Base-by-base conservation (phyloP, 2,113 vertebrate species). In the Oryzias woworae region DNA sequence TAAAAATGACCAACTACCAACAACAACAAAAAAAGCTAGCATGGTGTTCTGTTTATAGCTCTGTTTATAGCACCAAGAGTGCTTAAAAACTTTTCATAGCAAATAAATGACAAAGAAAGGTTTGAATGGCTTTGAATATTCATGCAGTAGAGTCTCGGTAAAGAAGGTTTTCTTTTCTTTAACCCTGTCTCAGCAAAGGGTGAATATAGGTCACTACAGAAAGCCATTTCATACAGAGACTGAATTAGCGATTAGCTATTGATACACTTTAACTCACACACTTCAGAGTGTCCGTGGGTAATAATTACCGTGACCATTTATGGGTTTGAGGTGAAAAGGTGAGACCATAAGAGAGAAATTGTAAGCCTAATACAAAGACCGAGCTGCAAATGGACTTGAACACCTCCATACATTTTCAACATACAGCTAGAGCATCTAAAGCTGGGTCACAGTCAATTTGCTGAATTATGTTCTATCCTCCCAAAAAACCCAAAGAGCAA, bases 291-390 rank as follows among this genome's bases (percentile, higher is more conserved):
- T 36, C 18, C 66, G 72, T 53, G 41, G 43, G 43, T 57, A 58
- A 63, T 72, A 66, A 77, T 77, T 58, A 75, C 75, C 53, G 54
- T 79, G 58, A 80, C 67, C 67, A 61, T 71, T 57, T 76, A 41
- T 70, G 69, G 58, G 36, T 48, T 59, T 24, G 59, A 50, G 56
- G 47, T 47, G 14, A 76, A 63, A 26, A 65, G 62, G 72, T 69
- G 66, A 70, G 78, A 78, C 54, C 46, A 79, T 52, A 45, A 65
- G 2, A 42, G 54, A 42, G 73, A 76, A 84, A 56, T 71, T 63
- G 18, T 53, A n/a, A 66, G 71, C 73, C 62, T 76, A 66, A 68
- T 62, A 58, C 54, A 36, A 73, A 69, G 75, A 47, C 44, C 52
- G 43, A 13, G 22, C 17, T 28, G 10, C 3, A 69, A 51, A 26